These are phyloP conservation scores for Fregetta grallaria DNA, from an alignment of 2,113 vertebrate genomes.

Conservation along the genomic window DNA sequence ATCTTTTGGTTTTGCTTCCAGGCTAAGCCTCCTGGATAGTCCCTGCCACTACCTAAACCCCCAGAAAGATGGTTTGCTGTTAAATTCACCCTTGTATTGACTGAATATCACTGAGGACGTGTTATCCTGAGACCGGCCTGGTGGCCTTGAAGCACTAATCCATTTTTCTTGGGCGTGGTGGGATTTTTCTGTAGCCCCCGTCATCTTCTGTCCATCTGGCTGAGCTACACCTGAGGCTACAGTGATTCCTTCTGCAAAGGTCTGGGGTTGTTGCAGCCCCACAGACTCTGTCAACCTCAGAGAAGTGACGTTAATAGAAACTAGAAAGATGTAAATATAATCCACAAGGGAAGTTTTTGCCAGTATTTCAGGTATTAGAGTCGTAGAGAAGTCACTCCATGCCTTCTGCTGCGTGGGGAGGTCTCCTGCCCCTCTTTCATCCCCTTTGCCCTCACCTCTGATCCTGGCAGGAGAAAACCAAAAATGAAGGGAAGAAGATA, in stretches of 20 bases:
- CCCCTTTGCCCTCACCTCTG: neutral
- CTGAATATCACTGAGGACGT: accelerated
- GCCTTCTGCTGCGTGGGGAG: too few species aligned
- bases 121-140: accelerated
- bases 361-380: neutral
- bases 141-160: too few species aligned
- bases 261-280: neutral
- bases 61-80: neutral
- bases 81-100: neutral
- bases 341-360: neutral
- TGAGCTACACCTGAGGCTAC: too few species aligned
- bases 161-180: neutral
- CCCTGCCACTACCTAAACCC: neutral
- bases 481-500: neutral
- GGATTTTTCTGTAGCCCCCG: neutral
- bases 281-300: too few species aligned
- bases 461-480: neutral
- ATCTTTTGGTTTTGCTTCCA: neutral
- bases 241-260: neutral
- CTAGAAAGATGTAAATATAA: neutral
- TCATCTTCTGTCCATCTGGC: neutral
- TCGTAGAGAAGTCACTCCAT: accelerated
- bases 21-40: too few species aligned
- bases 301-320: neutral
- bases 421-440: neutral